phyloP scores from a whole-genome alignment of 1,140 invertebrate species.

The Formica selysi region DNA sequence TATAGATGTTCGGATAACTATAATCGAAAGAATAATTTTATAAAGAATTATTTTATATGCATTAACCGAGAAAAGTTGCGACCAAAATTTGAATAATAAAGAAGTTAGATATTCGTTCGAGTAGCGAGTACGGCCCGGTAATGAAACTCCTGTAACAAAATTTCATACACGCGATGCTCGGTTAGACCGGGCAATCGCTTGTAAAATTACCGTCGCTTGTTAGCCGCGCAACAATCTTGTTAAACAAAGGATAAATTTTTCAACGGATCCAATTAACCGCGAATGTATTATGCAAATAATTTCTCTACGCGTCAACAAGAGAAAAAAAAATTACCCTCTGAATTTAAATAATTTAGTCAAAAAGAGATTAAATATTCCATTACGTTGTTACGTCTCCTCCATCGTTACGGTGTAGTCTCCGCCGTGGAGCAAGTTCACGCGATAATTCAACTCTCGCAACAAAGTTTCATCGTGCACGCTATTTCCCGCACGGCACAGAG shows the following conservation, averaged over 20 bases:
- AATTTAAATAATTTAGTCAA: slow-evolving; percentile 71
- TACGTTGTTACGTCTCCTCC: slow-evolving; percentile 62
- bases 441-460: slow-evolving; percentile 68
- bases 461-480: slow-evolving; percentile 54
- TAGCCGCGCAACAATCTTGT: slow-evolving; percentile 57
- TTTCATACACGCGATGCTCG: slow-evolving; percentile 53
- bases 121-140: slow-evolving; percentile 14
- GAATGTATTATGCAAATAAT: slow-evolving; percentile 54
- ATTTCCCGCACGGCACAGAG: background rate
- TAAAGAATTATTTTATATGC: slow-evolving; percentile 55
- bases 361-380: slow-evolving; percentile 74
- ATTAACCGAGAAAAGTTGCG: slow-evolving; percentile 53
- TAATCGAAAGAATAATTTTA: slow-evolving; percentile 55
- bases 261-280: slow-evolving; percentile 66
- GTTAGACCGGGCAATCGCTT: slow-evolving; percentile 56
- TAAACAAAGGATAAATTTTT: slow-evolving; percentile 69
- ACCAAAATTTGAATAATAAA: slow-evolving; percentile 60
- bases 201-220: slow-evolving; percentile 57
- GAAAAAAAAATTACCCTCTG: slow-evolving; percentile 33
- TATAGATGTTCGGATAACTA: background rate
- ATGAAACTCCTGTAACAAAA: slow-evolving; percentile 59
- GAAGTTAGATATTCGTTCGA: slow-evolving; percentile 47
- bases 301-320: slow-evolving; percentile 59
- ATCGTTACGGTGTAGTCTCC: slow-evolving; percentile 33
- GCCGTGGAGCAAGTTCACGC: slow-evolving; percentile 48